Evolutionary conservation across 2,888 invertebrate species (phyloP).

Genomic region (Adelphocoris suturalis): DNA sequence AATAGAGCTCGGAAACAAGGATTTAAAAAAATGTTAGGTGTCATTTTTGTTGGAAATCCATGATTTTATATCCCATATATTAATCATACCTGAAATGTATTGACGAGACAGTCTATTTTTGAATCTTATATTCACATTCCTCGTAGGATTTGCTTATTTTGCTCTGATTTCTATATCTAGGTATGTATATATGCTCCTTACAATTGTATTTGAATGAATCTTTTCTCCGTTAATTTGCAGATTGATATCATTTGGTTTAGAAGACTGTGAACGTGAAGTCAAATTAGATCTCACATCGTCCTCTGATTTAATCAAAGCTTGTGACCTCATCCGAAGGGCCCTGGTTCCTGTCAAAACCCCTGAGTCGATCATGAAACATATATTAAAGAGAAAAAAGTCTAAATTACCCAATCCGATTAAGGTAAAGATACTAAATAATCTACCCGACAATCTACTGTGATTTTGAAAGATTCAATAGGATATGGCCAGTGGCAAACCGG

Average conservation of each 20-base stretch:
- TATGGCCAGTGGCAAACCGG: too few species aligned
- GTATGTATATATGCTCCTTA: too few species aligned
- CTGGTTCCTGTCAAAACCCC: constrained; percentile 61
- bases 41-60: too few species aligned
- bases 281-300: neutral
- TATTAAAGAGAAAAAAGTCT: constrained; percentile 34
- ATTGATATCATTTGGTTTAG: constrained; percentile 72
- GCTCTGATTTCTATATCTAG: too few species aligned
- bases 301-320: constrained; percentile 57
- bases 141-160: too few species aligned
- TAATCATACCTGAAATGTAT: too few species aligned
- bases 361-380: constrained; percentile 39
- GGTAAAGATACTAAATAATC: neutral
- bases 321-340: constrained; percentile 48
- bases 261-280: constrained; percentile 70
- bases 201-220: neutral
- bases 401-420: constrained; percentile 47
- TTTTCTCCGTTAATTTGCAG: constrained; percentile 50
- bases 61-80: too few species aligned
- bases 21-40: too few species aligned
- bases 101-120: too few species aligned
- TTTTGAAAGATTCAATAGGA: neutral
- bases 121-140: too few species aligned
- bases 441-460: neutral
- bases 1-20: too few species aligned